These are phyloP conservation scores for Empidonax alnorum DNA, from an alignment of 2,113 vertebrate genomes.

Conservation along the genomic window DNA sequence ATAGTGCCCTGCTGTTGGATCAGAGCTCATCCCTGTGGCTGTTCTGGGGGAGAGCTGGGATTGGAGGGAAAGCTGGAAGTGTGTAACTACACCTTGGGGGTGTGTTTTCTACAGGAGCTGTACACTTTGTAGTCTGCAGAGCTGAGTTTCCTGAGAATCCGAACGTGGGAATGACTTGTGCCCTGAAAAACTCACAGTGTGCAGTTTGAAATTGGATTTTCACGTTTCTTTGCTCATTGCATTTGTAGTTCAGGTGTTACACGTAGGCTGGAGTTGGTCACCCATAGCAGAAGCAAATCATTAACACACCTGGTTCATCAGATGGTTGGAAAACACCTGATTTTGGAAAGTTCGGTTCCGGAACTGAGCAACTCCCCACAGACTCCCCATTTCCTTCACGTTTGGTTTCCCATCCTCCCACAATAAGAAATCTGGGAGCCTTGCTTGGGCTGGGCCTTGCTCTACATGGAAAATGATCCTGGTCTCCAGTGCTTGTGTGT, in stretches of 20 bases:
- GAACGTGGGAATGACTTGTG: background rate
- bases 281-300: background rate
- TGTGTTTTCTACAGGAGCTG: rapidly evolving
- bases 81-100: background rate
- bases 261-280: background rate
- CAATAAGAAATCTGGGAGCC: background rate
- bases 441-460: background rate
- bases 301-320: background rate
- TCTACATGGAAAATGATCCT: background rate
- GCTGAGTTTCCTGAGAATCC: background rate
- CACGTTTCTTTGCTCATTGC: background rate
- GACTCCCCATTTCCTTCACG: rapidly evolving
- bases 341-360: background rate
- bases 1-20: background rate
- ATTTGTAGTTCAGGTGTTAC: background rate
- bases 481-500: background rate
- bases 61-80: background rate
- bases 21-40: background rate
- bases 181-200: background rate
- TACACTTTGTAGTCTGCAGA: rapidly evolving
- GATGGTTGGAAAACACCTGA: background rate
- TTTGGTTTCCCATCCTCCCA: background rate
- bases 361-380: background rate
- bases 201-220: background rate
- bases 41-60: background rate